Percentiles rank a stretch among this genome's conserved stretches.
phyloP scores from a whole-genome alignment of 2,888 invertebrate species.

The Lasioglossum villosulum region DNA sequence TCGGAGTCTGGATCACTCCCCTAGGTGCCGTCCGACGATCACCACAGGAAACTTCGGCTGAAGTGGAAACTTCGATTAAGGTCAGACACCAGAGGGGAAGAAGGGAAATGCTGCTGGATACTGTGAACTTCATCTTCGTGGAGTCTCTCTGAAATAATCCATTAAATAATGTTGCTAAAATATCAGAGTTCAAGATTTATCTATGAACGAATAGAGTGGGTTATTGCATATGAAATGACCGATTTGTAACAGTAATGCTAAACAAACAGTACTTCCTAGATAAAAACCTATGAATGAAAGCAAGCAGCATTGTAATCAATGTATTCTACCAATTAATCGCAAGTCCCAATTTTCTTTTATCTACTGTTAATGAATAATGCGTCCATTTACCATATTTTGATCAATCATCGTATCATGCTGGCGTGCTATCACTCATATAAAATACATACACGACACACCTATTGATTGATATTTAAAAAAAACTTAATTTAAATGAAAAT shows the following conservation, averaged over 20 bases:
- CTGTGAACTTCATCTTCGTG: conserved; percentile 55
- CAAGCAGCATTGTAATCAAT: not conserved
- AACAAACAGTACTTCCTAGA: not conserved
- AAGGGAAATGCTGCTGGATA: conserved; percentile 52
- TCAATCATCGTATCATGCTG: too few relatives aligned
- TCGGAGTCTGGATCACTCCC: conserved; percentile 92
- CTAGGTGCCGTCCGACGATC: conserved; percentile 88
- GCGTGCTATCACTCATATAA: too few relatives aligned
- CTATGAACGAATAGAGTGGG: not conserved
- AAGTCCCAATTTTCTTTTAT: too few relatives aligned
- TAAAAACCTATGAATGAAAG: not conserved
- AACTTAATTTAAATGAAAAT: not conserved
- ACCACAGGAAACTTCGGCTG: conserved; percentile 85
- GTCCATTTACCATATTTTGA: too few relatives aligned
- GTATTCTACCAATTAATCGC: too few relatives aligned
- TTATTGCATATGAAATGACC: not conserved
- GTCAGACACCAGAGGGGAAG: conserved; percentile 43
- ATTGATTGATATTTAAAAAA: not conserved
- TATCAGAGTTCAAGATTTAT: not conserved
- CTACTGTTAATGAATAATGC: too few relatives aligned
- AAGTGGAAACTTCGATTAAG: conserved; percentile 21
- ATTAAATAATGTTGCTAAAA: not conserved
- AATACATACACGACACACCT: too few relatives aligned
- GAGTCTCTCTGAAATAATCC: not conserved
- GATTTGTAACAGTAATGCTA: not conserved